Base-by-base conservation (phyloP, 2,113 vertebrate species). In the Rattus rattus region DNA sequence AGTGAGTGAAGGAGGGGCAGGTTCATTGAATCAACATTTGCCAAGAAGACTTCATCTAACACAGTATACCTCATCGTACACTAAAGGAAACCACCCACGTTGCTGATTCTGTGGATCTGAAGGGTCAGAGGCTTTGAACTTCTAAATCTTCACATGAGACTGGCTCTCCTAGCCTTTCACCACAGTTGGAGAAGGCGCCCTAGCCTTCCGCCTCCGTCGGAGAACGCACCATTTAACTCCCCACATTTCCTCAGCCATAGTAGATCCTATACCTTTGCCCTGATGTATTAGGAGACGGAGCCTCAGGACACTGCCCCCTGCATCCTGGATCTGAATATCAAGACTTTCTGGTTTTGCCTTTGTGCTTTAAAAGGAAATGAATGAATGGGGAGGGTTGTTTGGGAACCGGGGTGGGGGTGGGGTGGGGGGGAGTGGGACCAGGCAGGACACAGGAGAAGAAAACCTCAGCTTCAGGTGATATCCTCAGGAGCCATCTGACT, bases 71-170 rank as follows among this genome's bases (percentile, higher is more conserved):
- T 94, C 70, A 56, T 26, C 24, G 19, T 43, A 43, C 28, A 87
- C 56, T 75, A 61, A n/a, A 47, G 54, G 80, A 86, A 92, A 28
- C 12, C 7, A 16, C 28, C 52, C 49, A 4, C 52, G 33, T 92
- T 81, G 16, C 70, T 72, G 54, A 83, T 87, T 72, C 73, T 77
- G 22, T 69, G 63, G 7, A 2, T 49, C 39, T 83, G 67, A 84
- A 72, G 76, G 30, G 9, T 26, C 33, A 70, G 7, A 72, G 28
- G 39, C 91, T 75, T 39, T 80, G 63, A 5, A 59, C 20, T 85
- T 94, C 63, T 88, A 39, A 87, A 43, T 92, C 92, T 43, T 70
- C n/a, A 76, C 9, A 13, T 92, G 39, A 95, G 54, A 22, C 47
- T 52, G 69, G 36, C 8, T 2, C 24, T 85, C 20, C 10, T 90